Conservation (phyloP, 2,888 invertebrate genomes). For the Anoncus sp. region DNA sequence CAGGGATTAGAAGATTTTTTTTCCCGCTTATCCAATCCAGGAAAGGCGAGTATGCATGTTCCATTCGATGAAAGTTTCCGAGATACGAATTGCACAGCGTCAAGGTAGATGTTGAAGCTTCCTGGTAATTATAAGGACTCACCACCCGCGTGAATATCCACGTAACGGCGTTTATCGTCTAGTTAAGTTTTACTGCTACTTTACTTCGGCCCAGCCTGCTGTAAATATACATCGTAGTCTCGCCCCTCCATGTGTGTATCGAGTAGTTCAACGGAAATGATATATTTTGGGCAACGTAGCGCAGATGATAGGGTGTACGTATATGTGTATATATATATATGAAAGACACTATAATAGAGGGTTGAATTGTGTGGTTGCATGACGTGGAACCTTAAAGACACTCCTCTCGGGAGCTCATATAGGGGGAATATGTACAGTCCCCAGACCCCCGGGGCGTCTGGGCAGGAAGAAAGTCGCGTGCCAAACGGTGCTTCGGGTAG, state of each 20-base stretch:
- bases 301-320: no score
- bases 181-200: not conserved
- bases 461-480: slow-evolving; percentile 71
- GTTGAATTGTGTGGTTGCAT: slow-evolving; percentile 66
- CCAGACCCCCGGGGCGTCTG: slow-evolving; percentile 34
- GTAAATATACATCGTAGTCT: not conserved
- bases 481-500: slow-evolving; percentile 63
- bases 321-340: slow-evolving; percentile 5
- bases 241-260: not conserved
- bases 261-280: slow-evolving; percentile 23
- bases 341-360: not conserved
- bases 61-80: slow-evolving; percentile 3
- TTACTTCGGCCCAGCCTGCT: not conserved
- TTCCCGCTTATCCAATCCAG: not conserved
- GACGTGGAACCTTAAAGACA: slow-evolving; percentile 65
- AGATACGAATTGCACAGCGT: not conserved
- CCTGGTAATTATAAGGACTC: not conserved
- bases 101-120: not conserved
- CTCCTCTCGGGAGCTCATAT: slow-evolving; percentile 23
- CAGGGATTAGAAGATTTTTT: not conserved
- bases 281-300: slow-evolving; percentile 18
- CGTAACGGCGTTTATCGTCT: not conserved
- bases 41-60: not conserved
- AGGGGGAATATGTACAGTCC: not conserved
- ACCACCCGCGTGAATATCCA: not conserved